A percentile compares a stretch with the other conserved stretches of the same genome.
Conservation (phyloP, 2,113 vertebrate genomes). For the Amblyopsis rosae region DNA sequence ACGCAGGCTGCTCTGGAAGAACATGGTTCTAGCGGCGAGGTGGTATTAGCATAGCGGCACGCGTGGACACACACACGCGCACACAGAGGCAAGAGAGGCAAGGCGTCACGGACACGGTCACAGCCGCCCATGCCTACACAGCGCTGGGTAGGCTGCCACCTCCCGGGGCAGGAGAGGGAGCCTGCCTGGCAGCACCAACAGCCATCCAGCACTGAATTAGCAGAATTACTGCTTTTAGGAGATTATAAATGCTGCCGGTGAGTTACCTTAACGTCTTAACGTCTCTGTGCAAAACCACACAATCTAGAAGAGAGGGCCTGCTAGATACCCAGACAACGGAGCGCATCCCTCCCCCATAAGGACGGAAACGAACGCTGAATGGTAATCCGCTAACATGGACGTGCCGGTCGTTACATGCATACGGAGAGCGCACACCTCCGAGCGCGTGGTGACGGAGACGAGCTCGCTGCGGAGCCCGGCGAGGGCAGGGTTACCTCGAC, state of each 20-base stretch:
- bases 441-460: conserved; percentile 71
- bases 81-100: conserved; percentile 50
- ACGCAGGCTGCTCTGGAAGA: not conserved
- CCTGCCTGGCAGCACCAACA: not conserved
- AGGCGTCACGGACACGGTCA: conserved; percentile 48
- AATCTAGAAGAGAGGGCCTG: conserved; percentile 21
- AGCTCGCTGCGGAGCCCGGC: conserved; percentile 67
- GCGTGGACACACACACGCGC: not conserved
- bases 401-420: conserved; percentile 46
- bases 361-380: conserved; percentile 10
- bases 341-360: not conserved
- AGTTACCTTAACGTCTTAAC: conserved; percentile 41
- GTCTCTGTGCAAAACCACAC: conserved; percentile 48
- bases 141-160: conserved; percentile 45
- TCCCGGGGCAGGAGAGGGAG: conserved; percentile 21
- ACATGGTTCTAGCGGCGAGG: no score
- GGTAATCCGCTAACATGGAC: conserved; percentile 41
- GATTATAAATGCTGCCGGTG: conserved; percentile 37
- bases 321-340: not conserved
- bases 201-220: conserved; percentile 48
- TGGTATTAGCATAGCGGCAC: no score
- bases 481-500: not conserved
- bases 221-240: conserved; percentile 60
- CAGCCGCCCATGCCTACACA: no score
- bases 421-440: conserved; percentile 66